These are phyloP conservation scores for Trissolcus japonicus DNA, from an alignment of 2,888 invertebrate species.

Conservation along the genomic window DNA sequence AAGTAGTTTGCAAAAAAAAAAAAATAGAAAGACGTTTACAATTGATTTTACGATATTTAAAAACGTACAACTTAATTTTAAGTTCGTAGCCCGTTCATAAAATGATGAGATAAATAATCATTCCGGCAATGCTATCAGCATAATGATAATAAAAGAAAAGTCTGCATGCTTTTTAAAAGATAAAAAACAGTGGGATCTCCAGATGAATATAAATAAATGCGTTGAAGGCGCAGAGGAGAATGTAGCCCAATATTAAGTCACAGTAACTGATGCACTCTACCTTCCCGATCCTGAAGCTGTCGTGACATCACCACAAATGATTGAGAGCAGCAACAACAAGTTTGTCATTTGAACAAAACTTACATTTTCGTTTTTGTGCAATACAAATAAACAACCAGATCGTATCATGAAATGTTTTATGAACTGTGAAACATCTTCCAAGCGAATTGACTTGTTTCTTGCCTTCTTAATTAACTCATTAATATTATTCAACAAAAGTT, in stretches of 20 bases:
- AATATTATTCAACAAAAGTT: slow-evolving; percentile 1
- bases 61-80: too few species aligned
- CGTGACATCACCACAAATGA: slow-evolving; percentile 62
- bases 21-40: too few species aligned
- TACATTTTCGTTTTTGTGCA: slow-evolving; percentile 46
- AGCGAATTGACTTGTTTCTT: slow-evolving; percentile 1
- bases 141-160: neutral
- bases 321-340: slow-evolving; percentile 72
- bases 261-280: slow-evolving; percentile 82
- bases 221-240: slow-evolving; percentile 73
- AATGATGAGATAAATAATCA: too few species aligned
- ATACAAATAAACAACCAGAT: slow-evolving; percentile 28
- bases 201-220: slow-evolving; percentile 73
- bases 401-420: slow-evolving; percentile 5
- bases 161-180: slow-evolving; percentile 45
- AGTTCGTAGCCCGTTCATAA: too few species aligned
- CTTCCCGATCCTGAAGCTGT: slow-evolving; percentile 86
- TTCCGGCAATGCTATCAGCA: too few species aligned
- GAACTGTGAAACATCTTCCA: neutral
- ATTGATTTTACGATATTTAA: too few species aligned
- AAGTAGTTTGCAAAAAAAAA: too few species aligned
- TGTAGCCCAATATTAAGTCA: slow-evolving; percentile 75
- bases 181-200: slow-evolving; percentile 59
- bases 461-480: neutral
- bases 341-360: slow-evolving; percentile 57